Conservation (phyloP, 2,113 vertebrate genomes). For the Bufo bufo region DNA sequence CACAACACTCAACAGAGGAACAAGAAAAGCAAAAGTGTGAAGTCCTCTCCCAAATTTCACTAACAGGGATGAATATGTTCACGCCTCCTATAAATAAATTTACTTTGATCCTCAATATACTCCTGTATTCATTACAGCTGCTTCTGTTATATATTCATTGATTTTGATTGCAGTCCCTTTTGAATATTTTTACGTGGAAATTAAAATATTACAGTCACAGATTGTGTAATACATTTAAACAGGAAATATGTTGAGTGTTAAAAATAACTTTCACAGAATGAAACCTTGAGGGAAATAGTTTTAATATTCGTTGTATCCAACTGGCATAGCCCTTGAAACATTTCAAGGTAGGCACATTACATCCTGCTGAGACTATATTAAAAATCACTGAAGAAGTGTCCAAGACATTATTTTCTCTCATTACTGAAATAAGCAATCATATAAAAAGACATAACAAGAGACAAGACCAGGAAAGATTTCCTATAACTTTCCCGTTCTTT, state of each 20-base stretch:
- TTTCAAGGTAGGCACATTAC: constrained; percentile 54
- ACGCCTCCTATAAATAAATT: constrained; percentile 29
- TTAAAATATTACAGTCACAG: background rate
- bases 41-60: background rate
- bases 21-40: background rate
- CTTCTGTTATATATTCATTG: constrained; percentile 6
- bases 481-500: constrained; percentile 19
- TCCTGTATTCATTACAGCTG: constrained; percentile 15
- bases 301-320: constrained; percentile 50
- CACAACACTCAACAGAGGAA: background rate
- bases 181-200: constrained; percentile 12
- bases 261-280: constrained; percentile 31
- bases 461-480: constrained; percentile 1
- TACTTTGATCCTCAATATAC: constrained; percentile 49
- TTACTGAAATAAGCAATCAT: constrained; percentile 56
- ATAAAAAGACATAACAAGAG: constrained; percentile 51
- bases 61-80: background rate
- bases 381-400: constrained; percentile 54
- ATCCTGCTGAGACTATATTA: constrained; percentile 55
- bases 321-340: constrained; percentile 45
- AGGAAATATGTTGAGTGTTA: background rate
- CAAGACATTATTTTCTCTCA: constrained; percentile 51
- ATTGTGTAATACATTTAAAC: constrained; percentile 48
- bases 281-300: constrained; percentile 52
- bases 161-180: constrained; percentile 21